Evolutionary conservation across 2,797 vertebrate species (phyloP).

Genomic region (Tragelaphus eurycerus): DNA sequence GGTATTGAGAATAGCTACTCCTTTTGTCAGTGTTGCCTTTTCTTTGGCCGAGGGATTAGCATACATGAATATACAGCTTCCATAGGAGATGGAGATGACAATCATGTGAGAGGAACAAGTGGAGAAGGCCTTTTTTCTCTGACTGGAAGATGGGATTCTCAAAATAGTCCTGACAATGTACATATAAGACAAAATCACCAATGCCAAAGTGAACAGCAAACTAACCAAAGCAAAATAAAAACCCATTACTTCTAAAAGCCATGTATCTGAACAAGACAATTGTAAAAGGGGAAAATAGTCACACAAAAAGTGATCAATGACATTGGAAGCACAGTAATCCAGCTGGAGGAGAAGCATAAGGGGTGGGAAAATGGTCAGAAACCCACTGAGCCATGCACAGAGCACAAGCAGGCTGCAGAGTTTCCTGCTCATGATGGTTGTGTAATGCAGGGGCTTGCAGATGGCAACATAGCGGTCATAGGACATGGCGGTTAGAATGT

Average conservation of each 20-base stretch:
- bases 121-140: not conserved
- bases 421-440: slow-evolving; percentile 58
- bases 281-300: slow-evolving; percentile 72
- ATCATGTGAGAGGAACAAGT: not conserved
- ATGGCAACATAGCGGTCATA: slow-evolving; percentile 61
- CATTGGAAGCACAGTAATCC: slow-evolving; percentile 64
- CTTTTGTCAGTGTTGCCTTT: not conserved
- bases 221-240: slow-evolving; percentile 37
- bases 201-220: not conserved
- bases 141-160: not conserved
- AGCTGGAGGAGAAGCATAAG: slow-evolving; percentile 54
- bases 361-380: slow-evolving; percentile 60
- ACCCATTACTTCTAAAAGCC: slow-evolving; percentile 39
- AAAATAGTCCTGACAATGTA: not conserved
- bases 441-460: slow-evolving; percentile 72
- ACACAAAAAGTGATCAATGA: slow-evolving; percentile 72
- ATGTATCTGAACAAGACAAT: slow-evolving; percentile 68
- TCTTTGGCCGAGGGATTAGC: not conserved
- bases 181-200: not conserved
- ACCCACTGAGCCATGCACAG: slow-evolving; percentile 35
- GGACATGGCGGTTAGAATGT: slow-evolving; percentile 63
- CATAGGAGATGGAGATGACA: not conserved
- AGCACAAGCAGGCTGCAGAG: slow-evolving; percentile 54
- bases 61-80: not conserved
- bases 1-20: not conserved